phyloP scores from a whole-genome alignment of 2,113 vertebrate genomes.

The Nycticorax nycticorax region DNA sequence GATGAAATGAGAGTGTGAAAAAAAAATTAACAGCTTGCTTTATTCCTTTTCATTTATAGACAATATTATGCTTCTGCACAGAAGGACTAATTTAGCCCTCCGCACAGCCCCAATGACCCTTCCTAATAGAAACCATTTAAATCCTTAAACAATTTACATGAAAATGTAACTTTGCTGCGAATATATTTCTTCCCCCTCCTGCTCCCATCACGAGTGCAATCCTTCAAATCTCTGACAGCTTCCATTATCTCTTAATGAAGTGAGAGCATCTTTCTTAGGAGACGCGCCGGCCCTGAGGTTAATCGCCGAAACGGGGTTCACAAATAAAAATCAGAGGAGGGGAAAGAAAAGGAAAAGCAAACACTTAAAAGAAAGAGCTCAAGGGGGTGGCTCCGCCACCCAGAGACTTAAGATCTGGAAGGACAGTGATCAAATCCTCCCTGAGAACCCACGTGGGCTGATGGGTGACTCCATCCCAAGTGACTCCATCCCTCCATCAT shows the following conservation, averaged over 20 bases:
- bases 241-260: conserved; percentile 70
- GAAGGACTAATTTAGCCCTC: conserved; percentile 59
- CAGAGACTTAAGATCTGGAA: not conserved
- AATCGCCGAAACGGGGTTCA: not conserved
- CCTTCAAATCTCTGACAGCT: conserved; percentile 63
- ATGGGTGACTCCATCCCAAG: not conserved
- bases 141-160: conserved; percentile 73
- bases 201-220: conserved; percentile 44
- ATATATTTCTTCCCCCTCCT: conserved; percentile 47
- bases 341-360: not conserved
- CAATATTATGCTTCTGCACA: conserved; percentile 41
- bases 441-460: not conserved
- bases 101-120: conserved; percentile 41
- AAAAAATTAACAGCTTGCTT: conserved; percentile 16
- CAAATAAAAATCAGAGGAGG: conserved; percentile 50
- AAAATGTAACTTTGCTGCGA: conserved; percentile 60
- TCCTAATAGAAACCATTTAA: conserved; percentile 71
- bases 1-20: not conserved
- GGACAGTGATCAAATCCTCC: not conserved
- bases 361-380: not conserved
- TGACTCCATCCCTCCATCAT: no score
- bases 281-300: not conserved
- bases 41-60: conserved; percentile 47
- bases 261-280: conserved; percentile 52
- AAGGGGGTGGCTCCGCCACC: not conserved